Base-by-base conservation (phyloP, 2,797 vertebrate species). In the Brachyalestes nurse region DNA sequence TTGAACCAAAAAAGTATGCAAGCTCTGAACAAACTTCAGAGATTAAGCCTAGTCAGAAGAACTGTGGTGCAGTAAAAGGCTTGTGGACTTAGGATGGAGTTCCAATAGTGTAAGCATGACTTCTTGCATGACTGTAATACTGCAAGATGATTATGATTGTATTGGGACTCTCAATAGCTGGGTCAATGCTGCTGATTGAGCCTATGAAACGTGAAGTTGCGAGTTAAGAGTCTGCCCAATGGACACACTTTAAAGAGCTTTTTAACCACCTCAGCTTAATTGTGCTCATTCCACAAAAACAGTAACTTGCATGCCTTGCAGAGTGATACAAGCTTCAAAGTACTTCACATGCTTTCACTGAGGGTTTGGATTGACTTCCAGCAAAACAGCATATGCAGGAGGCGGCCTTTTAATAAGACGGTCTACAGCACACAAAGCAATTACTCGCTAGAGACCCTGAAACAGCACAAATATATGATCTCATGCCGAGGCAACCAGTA, bases 381-480 rank as follows among this genome's bases (percentile, higher is more conserved):
- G 21, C 5, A 7, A 49, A 66, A 12, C 62, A 73, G 34, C n/a
- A 83, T 65, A 65, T 73, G 70, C 62, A 49, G 57, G 60, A 72
- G 34, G 38, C 61, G 25, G 45, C 45, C 70, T 67, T 77, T 80
- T 74, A 80, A 80, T 80, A 81, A 81, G 62, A 53, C 34, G 38
- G 12, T 65, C 75, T 53, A 17, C 12, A 80, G 57, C 21, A 49
- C 47, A 14, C 42, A 51, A 80, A 66, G 80, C 66, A 75, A 57
- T 80, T 28, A 23, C 23, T 60, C 69, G 38, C 62, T 19, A 71
- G 65, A 25, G 75, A 72, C 65, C n/a, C 53, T 65, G n/a, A 58
- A 51, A 58, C 67, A 6, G 61, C 34, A 51, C 51, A 40, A 86
- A 71, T 83, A 75, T 69, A 79, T 76, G 78, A 69, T 67, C 72